These are phyloP conservation scores for Periplaneta americana DNA, from an alignment of 1,140 invertebrate genomes.

Conservation along the genomic window DNA sequence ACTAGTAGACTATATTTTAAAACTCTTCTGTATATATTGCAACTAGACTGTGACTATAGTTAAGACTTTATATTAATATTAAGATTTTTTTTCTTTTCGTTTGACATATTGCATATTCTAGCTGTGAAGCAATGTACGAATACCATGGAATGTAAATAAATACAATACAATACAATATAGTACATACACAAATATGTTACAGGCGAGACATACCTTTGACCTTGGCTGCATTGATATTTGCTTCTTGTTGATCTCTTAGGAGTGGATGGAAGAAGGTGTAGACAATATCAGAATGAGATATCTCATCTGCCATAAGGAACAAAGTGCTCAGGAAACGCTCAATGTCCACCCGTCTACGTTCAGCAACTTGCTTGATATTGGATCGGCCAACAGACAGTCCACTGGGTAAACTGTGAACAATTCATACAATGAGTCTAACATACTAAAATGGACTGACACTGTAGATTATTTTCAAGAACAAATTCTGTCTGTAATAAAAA, in stretches of 20 bases:
- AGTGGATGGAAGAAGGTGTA: conserved; percentile 98
- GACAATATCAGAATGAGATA: conserved; percentile 91
- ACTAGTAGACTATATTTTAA: too few relatives aligned
- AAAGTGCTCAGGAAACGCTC: conserved; percentile 81
- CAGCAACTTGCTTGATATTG: conserved; percentile 91
- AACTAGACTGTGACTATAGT: too few relatives aligned
- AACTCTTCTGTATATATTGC: too few relatives aligned
- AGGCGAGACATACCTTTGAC: conserved; percentile 49
- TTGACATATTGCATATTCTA: too few relatives aligned
- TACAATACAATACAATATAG: too few relatives aligned
- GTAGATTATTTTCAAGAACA: too few relatives aligned
- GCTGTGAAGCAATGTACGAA: too few relatives aligned
- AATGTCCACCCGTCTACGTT: conserved; percentile 80
- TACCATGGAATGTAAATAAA: too few relatives aligned
- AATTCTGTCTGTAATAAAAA: too few relatives aligned
- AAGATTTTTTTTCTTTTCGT: too few relatives aligned
- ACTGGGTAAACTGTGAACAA: conserved; percentile 58
- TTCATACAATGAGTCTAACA: conserved; percentile 21
- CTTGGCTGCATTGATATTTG: conserved; percentile 55
- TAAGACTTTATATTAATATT: too few relatives aligned
- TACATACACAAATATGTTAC: neutral
- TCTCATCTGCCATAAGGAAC: conserved; percentile 85
- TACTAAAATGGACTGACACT: too few relatives aligned
- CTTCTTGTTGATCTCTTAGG: conserved; percentile 82
- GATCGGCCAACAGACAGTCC: conserved; percentile 83